Percentiles rank a stretch among this genome's conserved stretches.
Evolutionary conservation across 2,888 invertebrate genomes (phyloP).

Genomic region (Tanytarsus gracilentus): DNA sequence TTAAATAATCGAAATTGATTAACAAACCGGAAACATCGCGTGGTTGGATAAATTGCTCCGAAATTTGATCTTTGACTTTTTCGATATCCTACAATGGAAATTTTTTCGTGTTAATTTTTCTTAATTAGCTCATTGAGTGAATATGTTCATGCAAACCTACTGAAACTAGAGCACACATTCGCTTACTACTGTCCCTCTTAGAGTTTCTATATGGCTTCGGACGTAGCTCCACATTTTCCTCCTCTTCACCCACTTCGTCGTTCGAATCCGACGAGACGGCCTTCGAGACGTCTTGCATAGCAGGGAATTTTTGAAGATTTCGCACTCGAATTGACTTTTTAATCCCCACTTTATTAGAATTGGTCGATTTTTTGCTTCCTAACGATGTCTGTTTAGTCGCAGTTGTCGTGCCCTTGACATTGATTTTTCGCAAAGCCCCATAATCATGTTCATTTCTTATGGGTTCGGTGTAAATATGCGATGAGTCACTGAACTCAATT

Average conservation of each 20-base stretch:
- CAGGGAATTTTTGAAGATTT: conserved; percentile 9
- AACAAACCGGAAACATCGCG: conserved; percentile 26
- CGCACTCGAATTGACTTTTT: conserved; percentile 2
- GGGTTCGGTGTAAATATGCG: conserved; percentile 23
- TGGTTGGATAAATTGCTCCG: conserved; percentile 14
- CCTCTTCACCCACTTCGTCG: neutral
- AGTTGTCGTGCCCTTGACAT: conserved; percentile 3
- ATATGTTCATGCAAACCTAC: neutral
- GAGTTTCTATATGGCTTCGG: neutral
- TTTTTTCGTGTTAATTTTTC: neutral
- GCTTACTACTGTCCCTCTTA: neutral
- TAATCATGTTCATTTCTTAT: neutral
- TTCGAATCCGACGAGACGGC: neutral
- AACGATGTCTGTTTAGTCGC: neutral
- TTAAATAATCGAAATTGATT: conserved; percentile 27
- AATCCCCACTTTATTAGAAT: neutral
- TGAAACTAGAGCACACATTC: neutral
- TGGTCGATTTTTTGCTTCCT: neutral
- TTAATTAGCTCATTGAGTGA: neutral
- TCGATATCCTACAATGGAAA: conserved; percentile 11
- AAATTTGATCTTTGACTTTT: neutral
- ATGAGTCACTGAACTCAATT: conserved; percentile 25
- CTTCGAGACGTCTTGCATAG: neutral
- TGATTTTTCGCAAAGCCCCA: conserved; percentile 8
- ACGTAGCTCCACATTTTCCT: neutral